A percentile compares a stretch with the other conserved stretches of the same genome.
These are phyloP conservation scores for Typhlomys cinereus DNA, from an alignment of 2,113 vertebrate genomes.

Conservation along the genomic window DNA sequence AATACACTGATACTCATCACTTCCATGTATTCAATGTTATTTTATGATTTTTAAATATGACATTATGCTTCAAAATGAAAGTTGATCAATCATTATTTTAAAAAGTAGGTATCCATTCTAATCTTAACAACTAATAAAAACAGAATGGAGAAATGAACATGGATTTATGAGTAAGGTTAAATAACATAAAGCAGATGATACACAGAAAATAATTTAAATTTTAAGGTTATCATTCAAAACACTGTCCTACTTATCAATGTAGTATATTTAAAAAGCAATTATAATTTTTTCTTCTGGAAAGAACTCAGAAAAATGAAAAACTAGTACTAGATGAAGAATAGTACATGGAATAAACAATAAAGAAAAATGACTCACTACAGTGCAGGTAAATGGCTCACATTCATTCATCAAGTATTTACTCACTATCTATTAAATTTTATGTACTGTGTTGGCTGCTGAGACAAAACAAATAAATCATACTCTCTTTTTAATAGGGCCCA, in stretches of 20 bases:
- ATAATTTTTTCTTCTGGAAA: not conserved
- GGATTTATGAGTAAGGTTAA: not conserved
- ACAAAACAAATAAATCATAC: not conserved
- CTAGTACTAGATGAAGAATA: not conserved
- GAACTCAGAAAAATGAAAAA: not conserved
- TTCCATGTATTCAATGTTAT: not conserved
- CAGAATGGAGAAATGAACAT: not conserved
- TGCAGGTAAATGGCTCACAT: not conserved
- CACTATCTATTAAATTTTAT: not conserved
- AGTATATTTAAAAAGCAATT: not conserved
- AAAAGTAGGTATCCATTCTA: not conserved
- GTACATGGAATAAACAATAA: not conserved
- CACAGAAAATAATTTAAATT: constrained; percentile 4
- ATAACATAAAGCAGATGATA: not conserved
- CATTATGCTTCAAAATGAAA: constrained; percentile 1
- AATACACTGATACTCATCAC: not conserved
- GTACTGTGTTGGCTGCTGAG: not conserved
- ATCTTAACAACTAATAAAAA: constrained; percentile 11
- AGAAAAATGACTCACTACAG: not conserved
- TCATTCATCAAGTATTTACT: not conserved
- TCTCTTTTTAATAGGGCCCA: not conserved
- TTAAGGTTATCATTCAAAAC: constrained; percentile 6
- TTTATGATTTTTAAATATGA: not conserved
- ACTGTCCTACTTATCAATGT: not conserved
- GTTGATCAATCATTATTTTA: not conserved